Conservation (phyloP, 2,888 invertebrate species). For the Caenorhabditis doughertyi region DNA sequence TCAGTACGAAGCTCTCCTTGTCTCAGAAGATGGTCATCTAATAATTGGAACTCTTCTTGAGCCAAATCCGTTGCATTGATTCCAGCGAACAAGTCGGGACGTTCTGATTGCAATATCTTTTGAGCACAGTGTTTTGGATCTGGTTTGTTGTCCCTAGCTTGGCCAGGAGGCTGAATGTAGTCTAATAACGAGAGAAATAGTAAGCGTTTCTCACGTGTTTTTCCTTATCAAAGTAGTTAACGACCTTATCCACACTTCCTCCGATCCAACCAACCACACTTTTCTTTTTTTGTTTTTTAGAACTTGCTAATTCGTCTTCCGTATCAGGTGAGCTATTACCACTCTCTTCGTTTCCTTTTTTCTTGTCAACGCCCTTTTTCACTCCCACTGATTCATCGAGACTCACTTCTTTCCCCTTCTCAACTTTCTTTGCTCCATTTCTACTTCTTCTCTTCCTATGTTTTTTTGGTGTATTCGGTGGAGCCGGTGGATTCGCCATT, state of each 20-base stretch:
- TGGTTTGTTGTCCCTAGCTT: constrained; percentile 7
- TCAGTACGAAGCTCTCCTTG: constrained; percentile 37
- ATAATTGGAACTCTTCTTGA: not conserved
- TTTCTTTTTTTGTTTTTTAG: constrained; percentile 4
- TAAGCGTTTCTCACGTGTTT: not conserved
- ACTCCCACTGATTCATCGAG: not conserved
- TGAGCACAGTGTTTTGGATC: constrained; percentile 25
- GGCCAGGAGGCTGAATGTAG: constrained; percentile 21
- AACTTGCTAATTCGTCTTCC: constrained; percentile 12
- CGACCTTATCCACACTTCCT: constrained; percentile 18
- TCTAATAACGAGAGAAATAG: not conserved
- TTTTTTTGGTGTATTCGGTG: constrained; percentile 16
- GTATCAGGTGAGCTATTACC: not conserved
- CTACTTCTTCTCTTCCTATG: not conserved
- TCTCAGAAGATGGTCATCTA: constrained; percentile 18
- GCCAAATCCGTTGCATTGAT: not conserved
- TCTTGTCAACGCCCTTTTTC: not conserved
- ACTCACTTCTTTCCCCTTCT: not conserved
- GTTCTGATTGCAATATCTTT: constrained; percentile 20
- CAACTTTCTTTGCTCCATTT: not conserved
- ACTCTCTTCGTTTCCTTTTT: not conserved
- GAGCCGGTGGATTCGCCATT: not conserved
- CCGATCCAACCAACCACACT: constrained; percentile 24
- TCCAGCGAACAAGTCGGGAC: constrained; percentile 32
- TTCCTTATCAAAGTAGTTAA: constrained; percentile 7